Base-by-base conservation (phyloP, 2,888 invertebrate genomes). In the Hydraecia micacea region DNA sequence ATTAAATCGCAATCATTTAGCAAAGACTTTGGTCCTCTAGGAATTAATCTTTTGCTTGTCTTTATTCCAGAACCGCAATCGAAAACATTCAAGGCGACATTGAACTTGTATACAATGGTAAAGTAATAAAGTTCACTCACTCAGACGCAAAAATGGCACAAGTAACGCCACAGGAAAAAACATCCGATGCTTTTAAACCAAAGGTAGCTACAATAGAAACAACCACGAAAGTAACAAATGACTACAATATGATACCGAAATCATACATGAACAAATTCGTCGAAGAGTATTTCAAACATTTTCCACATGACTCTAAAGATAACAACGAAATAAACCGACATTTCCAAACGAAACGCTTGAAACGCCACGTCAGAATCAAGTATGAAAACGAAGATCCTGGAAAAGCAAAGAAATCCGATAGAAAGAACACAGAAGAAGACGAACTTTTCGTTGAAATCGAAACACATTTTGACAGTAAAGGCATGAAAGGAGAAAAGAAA, bases 361-460 rank as follows among this genome's bases (percentile, higher is more conserved):
- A 96, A 90, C 90, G 96, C 55, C 92, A 95, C 72, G 88, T 95
- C 0, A 94, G 94, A 89, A 91, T 95, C 49, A 90, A 90, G 65
- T 92, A 93, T 60, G 85, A 92, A 42, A 75, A 81, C 2, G 77
- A 73, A 55, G 49, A 80, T 13, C 63, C 63, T 0, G 66, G 88
- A 77, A 63, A 87, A 81, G 52, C 86, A 83, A 21, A 55, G 75
- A 58, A 89, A 79, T 80, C n/a, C 4, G 0, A 70, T 74, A 74
- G 92, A 91, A 87, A 72, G 21, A 90, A 91, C 65, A 91, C 79
- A 13, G 91, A 93, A 25, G 95, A 95, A 1, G 96, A 96, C 73
- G 95, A 96, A 80, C 79, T 96, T 2, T 96, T 92, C 60, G 94
- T 97, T 2, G 96, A 96, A 93, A 96, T 97, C 6, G 96, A 97